phyloP scores from a whole-genome alignment of 2,113 vertebrate species.

The Pampusana beccarii region DNA sequence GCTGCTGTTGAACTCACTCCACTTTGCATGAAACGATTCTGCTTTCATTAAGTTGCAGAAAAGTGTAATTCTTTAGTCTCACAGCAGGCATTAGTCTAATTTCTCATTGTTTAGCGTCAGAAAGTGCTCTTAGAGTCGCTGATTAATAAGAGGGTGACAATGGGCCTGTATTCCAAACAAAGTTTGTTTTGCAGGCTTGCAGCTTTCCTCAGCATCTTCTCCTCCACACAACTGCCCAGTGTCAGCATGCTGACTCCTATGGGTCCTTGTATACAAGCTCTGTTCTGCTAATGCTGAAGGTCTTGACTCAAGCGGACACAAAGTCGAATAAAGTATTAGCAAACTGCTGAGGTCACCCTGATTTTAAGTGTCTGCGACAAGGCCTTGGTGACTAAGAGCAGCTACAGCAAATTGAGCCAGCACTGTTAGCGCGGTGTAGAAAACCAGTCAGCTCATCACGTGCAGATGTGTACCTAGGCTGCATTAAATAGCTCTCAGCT shows the following conservation, averaged over 20 bases:
- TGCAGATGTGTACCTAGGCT: neutral
- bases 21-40: neutral
- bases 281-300: neutral
- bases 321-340: neutral
- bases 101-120: neutral
- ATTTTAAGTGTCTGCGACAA: neutral
- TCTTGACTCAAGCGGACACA: neutral
- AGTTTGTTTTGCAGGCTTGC: neutral
- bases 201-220: neutral
- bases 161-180: neutral
- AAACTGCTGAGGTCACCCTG: neutral
- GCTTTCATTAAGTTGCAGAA: neutral
- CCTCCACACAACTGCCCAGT: neutral
- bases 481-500: neutral
- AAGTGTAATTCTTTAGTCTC: neutral
- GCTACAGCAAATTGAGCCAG: neutral
- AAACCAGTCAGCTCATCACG: neutral
- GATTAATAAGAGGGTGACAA: neutral
- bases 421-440: accelerated
- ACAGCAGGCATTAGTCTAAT: neutral
- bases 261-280: neutral
- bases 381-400: neutral
- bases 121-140: neutral
- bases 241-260: neutral
- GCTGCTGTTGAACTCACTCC: neutral